Conservation (phyloP, 2,888 invertebrate genomes). For the Leucophenga maculata region DNA sequence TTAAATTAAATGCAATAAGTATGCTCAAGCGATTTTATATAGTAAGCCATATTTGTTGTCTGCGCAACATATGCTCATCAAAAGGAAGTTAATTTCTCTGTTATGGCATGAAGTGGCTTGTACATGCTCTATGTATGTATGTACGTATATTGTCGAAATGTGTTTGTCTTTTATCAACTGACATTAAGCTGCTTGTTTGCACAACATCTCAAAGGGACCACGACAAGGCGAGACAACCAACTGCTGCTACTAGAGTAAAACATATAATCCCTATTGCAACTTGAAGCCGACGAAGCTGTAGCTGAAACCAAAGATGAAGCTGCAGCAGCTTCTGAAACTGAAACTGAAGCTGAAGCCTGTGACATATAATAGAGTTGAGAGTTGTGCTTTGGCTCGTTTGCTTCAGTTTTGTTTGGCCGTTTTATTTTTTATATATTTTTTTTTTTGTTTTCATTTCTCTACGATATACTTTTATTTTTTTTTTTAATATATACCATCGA, state of each 20-base stretch:
- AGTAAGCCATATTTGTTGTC: slow-evolving; percentile 43
- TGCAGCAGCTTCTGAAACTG: slow-evolving; percentile 21
- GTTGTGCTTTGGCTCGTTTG: slow-evolving; percentile 27
- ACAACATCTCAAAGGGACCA: slow-evolving; percentile 65
- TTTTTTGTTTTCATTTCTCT: slow-evolving; percentile 16
- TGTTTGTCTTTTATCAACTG: slow-evolving; percentile 65
- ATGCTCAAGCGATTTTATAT: not conserved
- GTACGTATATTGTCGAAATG: slow-evolving; percentile 26
- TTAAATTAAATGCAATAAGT: slow-evolving; percentile 14
- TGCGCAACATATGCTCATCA: slow-evolving; percentile 65
- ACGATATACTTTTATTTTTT: slow-evolving; percentile 43
- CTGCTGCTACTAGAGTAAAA: slow-evolving; percentile 28
- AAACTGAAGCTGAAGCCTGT: slow-evolving; percentile 6
- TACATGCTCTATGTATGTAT: not conserved
- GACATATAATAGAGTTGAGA: slow-evolving; percentile 31
- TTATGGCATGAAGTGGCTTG: slow-evolving; percentile 19
- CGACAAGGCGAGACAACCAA: slow-evolving; percentile 32
- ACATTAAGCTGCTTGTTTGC: slow-evolving; percentile 66
- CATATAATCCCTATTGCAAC: slow-evolving; percentile 64
- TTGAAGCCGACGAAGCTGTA: slow-evolving; percentile 59
- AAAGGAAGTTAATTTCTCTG: slow-evolving; percentile 63
- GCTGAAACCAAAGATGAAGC: slow-evolving; percentile 55
- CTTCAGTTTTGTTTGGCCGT: slow-evolving; percentile 30
- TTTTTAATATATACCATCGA: slow-evolving; percentile 32
- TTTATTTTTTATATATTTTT: slow-evolving; percentile 36